Evolutionary conservation across 2,888 invertebrate species (phyloP), one percentile per base, ranked within the genome.

Genomic region (Oithona nana): DNA sequence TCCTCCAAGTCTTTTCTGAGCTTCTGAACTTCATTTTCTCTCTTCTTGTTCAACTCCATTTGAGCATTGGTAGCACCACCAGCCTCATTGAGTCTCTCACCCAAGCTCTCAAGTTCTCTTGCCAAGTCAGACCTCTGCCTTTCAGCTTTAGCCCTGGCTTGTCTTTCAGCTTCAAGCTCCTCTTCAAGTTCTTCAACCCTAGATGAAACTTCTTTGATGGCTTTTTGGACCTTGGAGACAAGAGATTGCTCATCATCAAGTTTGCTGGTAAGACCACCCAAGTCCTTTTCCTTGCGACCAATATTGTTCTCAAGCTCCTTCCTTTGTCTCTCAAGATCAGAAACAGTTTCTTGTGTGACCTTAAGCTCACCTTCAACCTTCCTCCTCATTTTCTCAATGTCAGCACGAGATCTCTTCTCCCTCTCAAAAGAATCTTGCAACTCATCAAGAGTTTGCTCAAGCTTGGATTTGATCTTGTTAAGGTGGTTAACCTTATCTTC

Each of bases 401-500:
- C 97, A 70, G 84, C 93, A 66, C 82, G 88, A 71, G 90, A 81
- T 79, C 98, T 95, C 90, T 98, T 98, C 79, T 98, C 98, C 71
- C 97, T 88, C 79, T 97, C 95, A 70, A 98, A 80, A 65, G 92
- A 92, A 76, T 97, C 97, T 76, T 98, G 97, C 69, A 99, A 81
- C 76, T 95, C 94, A 75, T 98, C 97, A 67, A 98, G 82, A 72
- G 93, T 95, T 78, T 93, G 90, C 77, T 98, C 97, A 74, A 98
- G 82, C 79, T 98, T 98, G 72, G 89, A 84, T 80, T 98, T 98
- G 69, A 98, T 92, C 78, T 98, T 97, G 84, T 90, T 97, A 75
- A 97, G 83, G 80, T 98, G 97, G 80, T 97, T 98, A 75, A 93
- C 89, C 80, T 98, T 98, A 80, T 98, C 97, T 76, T 98, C 97